These are phyloP conservation scores for Ornithoptera priamus DNA, from an alignment of 2,888 invertebrate species.

Conservation along the genomic window DNA sequence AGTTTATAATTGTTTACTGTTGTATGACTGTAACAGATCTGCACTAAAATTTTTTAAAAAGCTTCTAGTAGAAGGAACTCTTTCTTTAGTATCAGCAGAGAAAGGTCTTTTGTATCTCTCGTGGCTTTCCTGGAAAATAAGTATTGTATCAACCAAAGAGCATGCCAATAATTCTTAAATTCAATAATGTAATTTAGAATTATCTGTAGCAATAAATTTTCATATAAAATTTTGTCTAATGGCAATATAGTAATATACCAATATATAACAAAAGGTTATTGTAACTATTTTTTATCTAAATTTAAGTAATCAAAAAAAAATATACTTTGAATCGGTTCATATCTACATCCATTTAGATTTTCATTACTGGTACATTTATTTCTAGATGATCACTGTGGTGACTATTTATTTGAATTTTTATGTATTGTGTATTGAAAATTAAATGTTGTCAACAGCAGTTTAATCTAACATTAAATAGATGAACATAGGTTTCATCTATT, in stretches of 20 bases:
- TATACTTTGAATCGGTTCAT: neutral
- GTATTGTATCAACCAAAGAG: neutral
- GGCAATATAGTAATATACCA: no score
- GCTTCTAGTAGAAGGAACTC: slow-evolving; percentile 55
- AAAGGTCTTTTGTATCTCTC: slow-evolving; percentile 70
- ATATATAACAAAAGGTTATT: no score
- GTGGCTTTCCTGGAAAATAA: slow-evolving; percentile 54
- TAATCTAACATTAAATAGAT: neutral
- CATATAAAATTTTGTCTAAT: no score
- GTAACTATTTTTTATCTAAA: neutral
- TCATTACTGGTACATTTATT: neutral
- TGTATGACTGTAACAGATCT: slow-evolving; percentile 62
- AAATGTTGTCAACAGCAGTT: no score
- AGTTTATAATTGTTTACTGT: slow-evolving; percentile 46
- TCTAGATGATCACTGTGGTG: neutral
- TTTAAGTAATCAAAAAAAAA: no score
- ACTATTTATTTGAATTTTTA: neutral
- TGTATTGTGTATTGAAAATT: no score
- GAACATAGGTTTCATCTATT: no score
- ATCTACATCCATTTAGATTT: neutral
- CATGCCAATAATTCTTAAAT: no score
- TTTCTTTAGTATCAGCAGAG: slow-evolving; percentile 69
- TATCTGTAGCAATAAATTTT: no score
- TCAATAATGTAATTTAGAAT: no score
- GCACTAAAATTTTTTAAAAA: slow-evolving; percentile 65